Percentiles rank a stretch among this genome's conserved stretches.
phyloP scores from a whole-genome alignment of 2,797 vertebrate genomes.

The Masticophis lateralis region DNA sequence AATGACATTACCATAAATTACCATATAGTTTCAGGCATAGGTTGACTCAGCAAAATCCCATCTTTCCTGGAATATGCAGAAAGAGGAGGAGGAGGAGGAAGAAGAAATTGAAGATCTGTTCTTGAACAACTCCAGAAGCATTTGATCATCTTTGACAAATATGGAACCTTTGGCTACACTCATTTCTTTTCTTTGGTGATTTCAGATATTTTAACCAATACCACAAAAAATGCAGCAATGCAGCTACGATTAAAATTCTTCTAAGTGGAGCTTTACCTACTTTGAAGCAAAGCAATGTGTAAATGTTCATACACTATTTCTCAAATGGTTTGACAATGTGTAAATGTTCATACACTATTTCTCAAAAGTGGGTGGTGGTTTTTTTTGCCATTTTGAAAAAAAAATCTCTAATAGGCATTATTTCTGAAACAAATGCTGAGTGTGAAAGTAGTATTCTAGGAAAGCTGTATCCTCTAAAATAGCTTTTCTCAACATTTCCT shows the following conservation, averaged over 20 bases:
- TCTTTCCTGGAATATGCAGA: slow-evolving; percentile 45
- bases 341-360: neutral
- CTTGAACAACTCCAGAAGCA: slow-evolving; percentile 39
- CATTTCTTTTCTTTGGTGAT: slow-evolving; percentile 35
- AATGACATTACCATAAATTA: slow-evolving; percentile 23
- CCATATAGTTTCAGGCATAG: slow-evolving; percentile 26
- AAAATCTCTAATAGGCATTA: neutral
- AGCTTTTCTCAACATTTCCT: neutral
- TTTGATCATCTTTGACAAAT: slow-evolving; percentile 51
- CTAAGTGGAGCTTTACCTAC: neutral
- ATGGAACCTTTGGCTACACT: slow-evolving; percentile 35
- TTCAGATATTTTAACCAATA: slow-evolving; percentile 29
- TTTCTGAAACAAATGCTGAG: neutral
- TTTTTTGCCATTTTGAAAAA: neutral
- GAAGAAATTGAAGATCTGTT: slow-evolving; percentile 39
- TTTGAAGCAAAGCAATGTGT: neutral
- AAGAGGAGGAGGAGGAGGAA: neutral
- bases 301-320: neutral
- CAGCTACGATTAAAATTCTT: neutral
- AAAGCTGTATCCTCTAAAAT: neutral
- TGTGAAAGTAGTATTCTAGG: neutral
- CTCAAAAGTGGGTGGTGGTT: neutral
- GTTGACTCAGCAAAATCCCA: slow-evolving; percentile 42
- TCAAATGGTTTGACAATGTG: neutral
- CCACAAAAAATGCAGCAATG: neutral